Evolutionary conservation across 2,888 invertebrate genomes (phyloP).

Genomic region (Andrena marginata): DNA sequence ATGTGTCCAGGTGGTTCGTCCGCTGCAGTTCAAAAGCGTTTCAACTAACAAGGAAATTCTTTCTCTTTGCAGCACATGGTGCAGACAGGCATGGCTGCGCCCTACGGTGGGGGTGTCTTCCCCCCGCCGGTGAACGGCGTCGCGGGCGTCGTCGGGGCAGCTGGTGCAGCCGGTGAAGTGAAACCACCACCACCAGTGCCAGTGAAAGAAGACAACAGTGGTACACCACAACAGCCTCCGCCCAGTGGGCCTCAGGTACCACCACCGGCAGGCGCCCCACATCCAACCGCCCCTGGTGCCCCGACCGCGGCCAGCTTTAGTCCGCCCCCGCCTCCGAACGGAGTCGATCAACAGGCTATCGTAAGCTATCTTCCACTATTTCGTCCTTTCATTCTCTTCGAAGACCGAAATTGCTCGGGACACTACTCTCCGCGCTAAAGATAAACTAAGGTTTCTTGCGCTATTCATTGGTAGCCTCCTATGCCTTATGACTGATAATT

Average conservation of each 20-base stretch:
- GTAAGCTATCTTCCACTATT: conserved; percentile 71
- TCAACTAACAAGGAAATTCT: conserved; percentile 8
- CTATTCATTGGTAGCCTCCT: no score
- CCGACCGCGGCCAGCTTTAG: conserved; percentile 85
- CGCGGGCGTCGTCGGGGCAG: conserved; percentile 85
- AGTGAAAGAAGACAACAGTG: conserved; percentile 83
- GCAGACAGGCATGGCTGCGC: conserved; percentile 94
- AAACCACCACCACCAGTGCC: conserved; percentile 85
- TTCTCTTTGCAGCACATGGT: conserved; percentile 94
- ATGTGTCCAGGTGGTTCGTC: not conserved
- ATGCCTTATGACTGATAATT: no score
- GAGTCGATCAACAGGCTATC: conserved; percentile 84
- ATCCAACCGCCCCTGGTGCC: conserved; percentile 80
- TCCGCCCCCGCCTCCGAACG: conserved; percentile 87
- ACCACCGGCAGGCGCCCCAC: conserved; percentile 78
- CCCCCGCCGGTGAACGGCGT: conserved; percentile 87
- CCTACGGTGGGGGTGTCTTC: conserved; percentile 88
- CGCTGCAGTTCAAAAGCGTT: not conserved
- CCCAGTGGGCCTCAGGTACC: conserved; percentile 84
- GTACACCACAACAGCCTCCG: conserved; percentile 77
- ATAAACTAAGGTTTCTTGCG: no score
- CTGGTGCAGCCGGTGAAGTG: conserved; percentile 86
- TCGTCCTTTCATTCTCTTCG: no score
- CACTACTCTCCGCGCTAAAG: not conserved
- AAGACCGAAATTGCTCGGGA: not conserved